Conservation (phyloP, 2,113 vertebrate genomes). For the Pitta sordida region DNA sequence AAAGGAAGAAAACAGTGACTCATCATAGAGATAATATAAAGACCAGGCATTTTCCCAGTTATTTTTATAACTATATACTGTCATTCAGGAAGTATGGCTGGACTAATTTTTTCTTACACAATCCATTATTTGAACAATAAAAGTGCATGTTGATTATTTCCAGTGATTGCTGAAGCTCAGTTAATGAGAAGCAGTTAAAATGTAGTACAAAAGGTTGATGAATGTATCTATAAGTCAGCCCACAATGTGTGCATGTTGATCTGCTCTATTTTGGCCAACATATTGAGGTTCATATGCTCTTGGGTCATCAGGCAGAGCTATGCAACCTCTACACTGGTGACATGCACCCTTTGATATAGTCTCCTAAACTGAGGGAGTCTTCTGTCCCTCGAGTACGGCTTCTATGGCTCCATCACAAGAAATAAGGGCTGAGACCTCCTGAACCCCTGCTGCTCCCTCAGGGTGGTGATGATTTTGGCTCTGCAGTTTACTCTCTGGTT, state of each 20-base stretch:
- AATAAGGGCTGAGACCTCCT: background rate
- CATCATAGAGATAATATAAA: background rate
- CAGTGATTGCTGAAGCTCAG: background rate
- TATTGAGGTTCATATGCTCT: background rate
- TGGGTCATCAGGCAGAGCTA: background rate
- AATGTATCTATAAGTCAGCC: background rate
- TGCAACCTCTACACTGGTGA: background rate
- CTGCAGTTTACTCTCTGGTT: background rate
- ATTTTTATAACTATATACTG: background rate
- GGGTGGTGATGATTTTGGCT: background rate
- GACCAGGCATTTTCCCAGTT: background rate
- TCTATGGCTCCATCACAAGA: background rate
- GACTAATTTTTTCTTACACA: background rate
- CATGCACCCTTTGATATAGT: too few relatives aligned
- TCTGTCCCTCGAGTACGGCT: accelerated
- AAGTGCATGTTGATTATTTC: background rate
- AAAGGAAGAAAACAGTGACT: background rate
- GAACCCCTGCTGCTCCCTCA: background rate
- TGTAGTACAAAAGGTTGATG: background rate
- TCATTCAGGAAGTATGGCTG: background rate
- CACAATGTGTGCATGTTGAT: too few relatives aligned
- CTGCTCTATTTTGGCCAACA: background rate
- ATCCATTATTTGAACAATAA: slow-evolving; percentile 13
- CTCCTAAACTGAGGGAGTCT: background rate
- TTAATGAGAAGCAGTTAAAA: background rate